Evolutionary conservation across 2,113 vertebrate genomes (phyloP), one percentile per base, ranked within the genome.

Genomic region (Oryzias woworae): DNA sequence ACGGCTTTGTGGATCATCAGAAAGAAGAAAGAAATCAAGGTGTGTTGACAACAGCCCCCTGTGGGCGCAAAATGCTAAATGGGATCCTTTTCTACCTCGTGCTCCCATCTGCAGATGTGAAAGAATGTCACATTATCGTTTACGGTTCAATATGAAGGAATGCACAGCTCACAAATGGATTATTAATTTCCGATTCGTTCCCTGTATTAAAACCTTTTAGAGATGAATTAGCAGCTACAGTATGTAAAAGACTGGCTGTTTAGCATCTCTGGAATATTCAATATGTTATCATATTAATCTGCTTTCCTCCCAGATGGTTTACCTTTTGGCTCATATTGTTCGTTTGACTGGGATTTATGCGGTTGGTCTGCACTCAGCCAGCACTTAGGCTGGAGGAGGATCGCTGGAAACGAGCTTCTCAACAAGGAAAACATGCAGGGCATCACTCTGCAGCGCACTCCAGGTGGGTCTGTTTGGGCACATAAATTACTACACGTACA

Each of bases 271-370:
- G 16, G 51, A 58, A 23, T 58, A 61, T 52, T 5, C 17, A 26
- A 17, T 63, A 31, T 67, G 56, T 31, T 42, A 20, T 76, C 18
- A 62, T 2, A 10, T 20, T 14, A 36, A 14, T 62, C 8, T 58
- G n/a, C 5, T 44, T 85, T 31, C 31, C 72, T 20, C 45, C 20
- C 83, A 95, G 94, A 86, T 58, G 75, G 54, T 56, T 86, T 95
- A 60, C 94, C 94, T 1, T 67, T 85, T 7, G 94, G 94, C 6
- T 91, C 94, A 17, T 87, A 94, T 7, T 96, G 95, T 62, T 94
- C 93, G 0, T 96, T 96, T 85, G 95, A 96, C 77, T 69, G 71
- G 17, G 92, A 91, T 53, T 58, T 68, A 0, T 96, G 95, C 69
- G 93, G 93, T 31, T 96, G 95, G 95, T 92, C 86, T 0, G 58